phyloP scores from a whole-genome alignment of 2,797 vertebrate genomes.

The Acrossocheilus fasciatus region DNA sequence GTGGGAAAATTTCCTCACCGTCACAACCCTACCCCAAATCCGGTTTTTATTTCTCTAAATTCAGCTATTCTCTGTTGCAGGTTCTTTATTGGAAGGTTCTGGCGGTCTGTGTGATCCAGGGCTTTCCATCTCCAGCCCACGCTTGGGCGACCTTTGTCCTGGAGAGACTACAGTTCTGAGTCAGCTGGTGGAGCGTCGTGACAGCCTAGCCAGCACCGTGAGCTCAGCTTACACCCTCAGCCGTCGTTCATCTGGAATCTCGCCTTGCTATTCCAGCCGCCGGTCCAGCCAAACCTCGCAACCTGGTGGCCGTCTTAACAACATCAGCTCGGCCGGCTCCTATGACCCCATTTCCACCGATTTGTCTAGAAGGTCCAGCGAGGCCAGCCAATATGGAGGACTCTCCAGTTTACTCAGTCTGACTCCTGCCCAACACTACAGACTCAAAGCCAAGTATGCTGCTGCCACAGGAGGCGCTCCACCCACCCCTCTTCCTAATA shows the following conservation, averaged over 20 bases:
- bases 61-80: constrained; percentile 64
- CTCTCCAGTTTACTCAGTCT: constrained; percentile 81
- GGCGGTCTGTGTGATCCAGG: constrained; percentile 71
- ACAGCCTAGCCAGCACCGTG: constrained; percentile 87
- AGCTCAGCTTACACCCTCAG: constrained; percentile 88
- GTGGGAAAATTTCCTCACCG: no score
- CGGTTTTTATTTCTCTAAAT: not conserved
- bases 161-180: constrained; percentile 80
- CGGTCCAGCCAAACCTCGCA: constrained; percentile 89
- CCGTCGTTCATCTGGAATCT: constrained; percentile 92
- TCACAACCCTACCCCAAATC: not conserved
- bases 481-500: constrained; percentile 86
- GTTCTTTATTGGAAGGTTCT: constrained; percentile 80
- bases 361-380: constrained; percentile 90
- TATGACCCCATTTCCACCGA: constrained; percentile 94
- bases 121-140: constrained; percentile 74
- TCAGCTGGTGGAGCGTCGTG: constrained; percentile 84
- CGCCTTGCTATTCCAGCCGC: constrained; percentile 89
- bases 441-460: constrained; percentile 87
- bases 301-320: constrained; percentile 74
- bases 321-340: constrained; percentile 88
- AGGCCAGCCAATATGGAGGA: constrained; percentile 86
- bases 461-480: constrained; percentile 90
- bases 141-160: constrained; percentile 80
- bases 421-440: constrained; percentile 91